These are phyloP conservation scores for Schlechtendalia chinensis DNA, from an alignment of 1,140 invertebrate species.

Conservation along the genomic window DNA sequence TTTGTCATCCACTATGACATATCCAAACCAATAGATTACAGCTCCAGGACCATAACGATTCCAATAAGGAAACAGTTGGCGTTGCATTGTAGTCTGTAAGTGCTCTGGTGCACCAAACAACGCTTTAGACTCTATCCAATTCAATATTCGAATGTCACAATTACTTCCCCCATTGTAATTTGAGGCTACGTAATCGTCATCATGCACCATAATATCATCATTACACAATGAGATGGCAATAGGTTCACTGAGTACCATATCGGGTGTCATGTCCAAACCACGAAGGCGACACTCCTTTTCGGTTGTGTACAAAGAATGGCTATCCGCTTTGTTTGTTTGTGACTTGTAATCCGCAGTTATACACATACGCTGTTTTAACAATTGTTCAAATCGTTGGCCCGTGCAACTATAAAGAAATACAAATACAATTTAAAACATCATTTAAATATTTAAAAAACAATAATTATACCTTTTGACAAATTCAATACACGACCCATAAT, in stretches of 20 bases:
- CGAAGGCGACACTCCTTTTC: constrained; percentile 76
- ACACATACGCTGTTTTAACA: neutral
- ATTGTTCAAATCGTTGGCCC: neutral
- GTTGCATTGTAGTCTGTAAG: constrained; percentile 78
- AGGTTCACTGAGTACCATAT: constrained; percentile 86
- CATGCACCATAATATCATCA: neutral
- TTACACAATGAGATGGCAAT: constrained; percentile 62
- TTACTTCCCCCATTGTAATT: neutral
- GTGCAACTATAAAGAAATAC: neutral
- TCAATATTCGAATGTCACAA: constrained; percentile 79
- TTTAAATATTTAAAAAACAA: neutral
- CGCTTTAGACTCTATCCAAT: constrained; percentile 97
- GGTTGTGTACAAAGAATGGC: constrained; percentile 57
- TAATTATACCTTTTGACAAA: constrained; percentile 29
- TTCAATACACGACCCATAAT: constrained; percentile 31
- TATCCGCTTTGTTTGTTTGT: neutral
- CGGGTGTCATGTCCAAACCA: constrained; percentile 94
- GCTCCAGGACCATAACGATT: constrained; percentile 91
- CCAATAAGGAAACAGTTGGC: constrained; percentile 87
- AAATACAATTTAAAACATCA: neutral
- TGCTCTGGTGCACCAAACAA: constrained; percentile 79
- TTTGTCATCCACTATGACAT: constrained; percentile 61
- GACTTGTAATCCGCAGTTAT: neutral
- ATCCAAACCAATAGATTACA: constrained; percentile 96
- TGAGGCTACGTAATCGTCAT: neutral